phyloP scores from a whole-genome alignment of 2,797 vertebrate genomes.

The Pseudocheirus occidentalis region DNA sequence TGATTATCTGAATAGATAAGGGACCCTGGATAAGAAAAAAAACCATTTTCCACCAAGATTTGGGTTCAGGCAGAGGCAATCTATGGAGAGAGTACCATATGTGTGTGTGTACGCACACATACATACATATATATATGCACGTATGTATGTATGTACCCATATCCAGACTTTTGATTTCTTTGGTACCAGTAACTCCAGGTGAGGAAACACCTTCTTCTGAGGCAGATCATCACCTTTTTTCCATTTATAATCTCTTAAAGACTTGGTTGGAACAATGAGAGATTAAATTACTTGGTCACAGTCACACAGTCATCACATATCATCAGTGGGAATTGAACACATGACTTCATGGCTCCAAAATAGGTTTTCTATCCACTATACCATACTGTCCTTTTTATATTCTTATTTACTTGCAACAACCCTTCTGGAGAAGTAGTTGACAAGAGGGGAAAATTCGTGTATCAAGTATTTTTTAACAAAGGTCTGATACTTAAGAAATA shows the following conservation, averaged over 20 bases:
- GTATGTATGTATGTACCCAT: neutral
- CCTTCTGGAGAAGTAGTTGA: neutral
- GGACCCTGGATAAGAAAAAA: neutral
- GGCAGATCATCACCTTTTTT: neutral
- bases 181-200: neutral
- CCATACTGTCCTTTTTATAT: neutral
- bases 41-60: neutral
- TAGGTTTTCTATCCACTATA: neutral
- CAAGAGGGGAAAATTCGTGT: neutral
- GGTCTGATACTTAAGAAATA: neutral
- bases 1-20: neutral
- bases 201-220: neutral
- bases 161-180: neutral
- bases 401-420: neutral
- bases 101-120: neutral
- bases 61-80: neutral
- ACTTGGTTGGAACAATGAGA: neutral
- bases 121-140: fast-evolving
- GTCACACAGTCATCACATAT: neutral
- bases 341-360: neutral
- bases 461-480: neutral
- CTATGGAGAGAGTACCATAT: neutral
- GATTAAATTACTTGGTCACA: neutral
- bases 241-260: neutral
- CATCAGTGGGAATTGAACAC: neutral